phyloP scores from a whole-genome alignment of 92 coral and sea anemone genomes.

The Umimayanthus kanabou region DNA sequence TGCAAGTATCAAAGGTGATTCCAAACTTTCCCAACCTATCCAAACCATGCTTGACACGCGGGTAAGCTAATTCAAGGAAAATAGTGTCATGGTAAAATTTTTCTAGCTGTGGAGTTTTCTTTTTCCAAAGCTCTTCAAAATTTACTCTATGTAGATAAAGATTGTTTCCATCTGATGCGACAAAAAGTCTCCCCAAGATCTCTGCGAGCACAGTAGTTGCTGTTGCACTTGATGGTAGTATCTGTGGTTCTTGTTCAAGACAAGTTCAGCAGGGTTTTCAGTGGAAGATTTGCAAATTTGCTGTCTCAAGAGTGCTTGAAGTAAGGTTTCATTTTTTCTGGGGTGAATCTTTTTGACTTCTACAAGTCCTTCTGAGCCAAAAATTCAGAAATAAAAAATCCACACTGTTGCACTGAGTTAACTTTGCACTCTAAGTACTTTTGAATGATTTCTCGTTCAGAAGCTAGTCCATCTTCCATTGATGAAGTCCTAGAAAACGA shows the following conservation, averaged over 20 bases:
- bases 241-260: constrained; percentile 48
- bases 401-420: constrained; percentile 36
- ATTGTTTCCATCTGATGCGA: constrained; percentile 48
- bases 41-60: constrained; percentile 50
- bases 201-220: constrained; percentile 39
- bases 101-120: constrained; percentile 42
- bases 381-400: constrained; percentile 50
- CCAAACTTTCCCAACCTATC: constrained; percentile 61
- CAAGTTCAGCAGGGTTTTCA: constrained; percentile 43
- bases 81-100: constrained; percentile 40
- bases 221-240: constrained; percentile 49
- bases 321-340: constrained; percentile 50
- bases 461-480: constrained; percentile 46
- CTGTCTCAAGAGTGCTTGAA: constrained; percentile 50
- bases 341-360: constrained; percentile 53
- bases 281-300: constrained; percentile 35
- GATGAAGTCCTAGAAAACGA: constrained; percentile 32
- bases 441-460: constrained; percentile 47
- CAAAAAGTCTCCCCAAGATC: constrained; percentile 55
- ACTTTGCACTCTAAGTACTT: constrained; percentile 43
- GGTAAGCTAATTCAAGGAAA: constrained; percentile 56
- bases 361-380: constrained; percentile 45
- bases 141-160: constrained; percentile 37
- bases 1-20: constrained; percentile 45
- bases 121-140: constrained; percentile 48